Evolutionary conservation across 2,888 invertebrate species (phyloP).

Genomic region (Thecocarcelia acutangulata): DNA sequence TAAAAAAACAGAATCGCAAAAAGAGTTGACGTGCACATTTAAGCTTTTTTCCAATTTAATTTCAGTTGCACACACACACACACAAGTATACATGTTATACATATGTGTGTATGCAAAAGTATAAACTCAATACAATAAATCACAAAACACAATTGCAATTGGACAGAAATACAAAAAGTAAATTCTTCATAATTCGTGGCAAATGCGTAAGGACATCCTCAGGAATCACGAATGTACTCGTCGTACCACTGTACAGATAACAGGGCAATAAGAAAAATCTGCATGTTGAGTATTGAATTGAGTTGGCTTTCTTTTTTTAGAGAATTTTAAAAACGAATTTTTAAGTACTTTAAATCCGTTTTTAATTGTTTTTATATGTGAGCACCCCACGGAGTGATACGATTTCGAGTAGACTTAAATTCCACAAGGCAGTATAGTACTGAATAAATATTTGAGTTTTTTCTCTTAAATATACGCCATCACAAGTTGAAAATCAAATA

Average conservation of each 20-base stretch:
- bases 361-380: constrained; percentile 68
- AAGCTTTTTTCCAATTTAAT: constrained; percentile 37
- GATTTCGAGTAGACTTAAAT: constrained; percentile 36
- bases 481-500: neutral
- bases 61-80: neutral
- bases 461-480: neutral
- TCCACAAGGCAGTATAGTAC: neutral
- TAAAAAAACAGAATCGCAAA: constrained; percentile 41
- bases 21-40: constrained; percentile 47
- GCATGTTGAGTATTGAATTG: constrained; percentile 52
- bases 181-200: constrained; percentile 62
- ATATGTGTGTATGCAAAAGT: constrained; percentile 3
- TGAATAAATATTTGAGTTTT: neutral
- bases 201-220: constrained; percentile 53
- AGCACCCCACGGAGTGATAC: constrained; percentile 63
- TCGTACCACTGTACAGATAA: neutral
- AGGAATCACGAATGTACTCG: constrained; percentile 5
- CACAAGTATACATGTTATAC: neutral
- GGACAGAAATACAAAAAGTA: constrained; percentile 34
- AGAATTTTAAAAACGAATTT: constrained; percentile 27
- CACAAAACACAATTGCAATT: constrained; percentile 54
- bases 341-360: constrained; percentile 64
- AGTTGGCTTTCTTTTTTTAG: constrained; percentile 9
- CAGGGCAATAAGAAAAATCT: constrained; percentile 35
- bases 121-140: constrained; percentile 23